phyloP scores from a whole-genome alignment of 2,888 invertebrate genomes.

The Agrenia bidenticulata region DNA sequence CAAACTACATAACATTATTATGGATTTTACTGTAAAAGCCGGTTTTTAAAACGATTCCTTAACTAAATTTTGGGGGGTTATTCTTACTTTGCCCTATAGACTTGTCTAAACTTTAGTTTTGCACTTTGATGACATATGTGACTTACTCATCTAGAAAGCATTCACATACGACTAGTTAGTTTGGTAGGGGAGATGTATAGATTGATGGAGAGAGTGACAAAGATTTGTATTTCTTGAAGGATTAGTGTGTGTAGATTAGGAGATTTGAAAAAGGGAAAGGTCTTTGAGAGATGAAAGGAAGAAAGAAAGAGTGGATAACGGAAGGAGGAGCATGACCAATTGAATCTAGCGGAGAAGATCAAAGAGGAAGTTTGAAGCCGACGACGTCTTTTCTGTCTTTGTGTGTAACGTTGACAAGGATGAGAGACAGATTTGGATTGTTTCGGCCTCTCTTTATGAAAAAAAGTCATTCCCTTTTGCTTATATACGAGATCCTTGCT shows the following conservation, averaged over 20 bases:
- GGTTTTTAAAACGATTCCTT: no score
- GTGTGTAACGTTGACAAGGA: conserved; percentile 7
- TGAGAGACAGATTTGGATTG: conserved; percentile 47
- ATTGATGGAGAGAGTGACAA: no score
- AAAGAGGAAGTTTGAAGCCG: conserved; percentile 47
- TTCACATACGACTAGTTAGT: no score
- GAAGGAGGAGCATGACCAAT: conserved; percentile 51
- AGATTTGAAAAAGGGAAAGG: conserved; percentile 6
- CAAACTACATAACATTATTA: no score
- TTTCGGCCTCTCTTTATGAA: conserved; percentile 44
- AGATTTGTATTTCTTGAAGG: not conserved
- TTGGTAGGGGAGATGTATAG: no score
- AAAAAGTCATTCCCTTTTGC: conserved; percentile 31
- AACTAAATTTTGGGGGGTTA: no score
- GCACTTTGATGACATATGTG: no score
- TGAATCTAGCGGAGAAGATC: conserved; percentile 52
- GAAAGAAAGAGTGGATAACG: conserved; percentile 11
- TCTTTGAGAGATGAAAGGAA: conserved; percentile 4
- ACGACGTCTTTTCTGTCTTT: conserved; percentile 20
- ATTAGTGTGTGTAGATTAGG: not conserved
- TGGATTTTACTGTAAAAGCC: no score
- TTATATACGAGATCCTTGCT: conserved; percentile 13
- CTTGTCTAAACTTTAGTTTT: no score
- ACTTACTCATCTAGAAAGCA: no score
- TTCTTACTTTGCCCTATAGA: no score